Conservation (phyloP, 2,797 vertebrate species). For the Cossypha polioptera region DNA sequence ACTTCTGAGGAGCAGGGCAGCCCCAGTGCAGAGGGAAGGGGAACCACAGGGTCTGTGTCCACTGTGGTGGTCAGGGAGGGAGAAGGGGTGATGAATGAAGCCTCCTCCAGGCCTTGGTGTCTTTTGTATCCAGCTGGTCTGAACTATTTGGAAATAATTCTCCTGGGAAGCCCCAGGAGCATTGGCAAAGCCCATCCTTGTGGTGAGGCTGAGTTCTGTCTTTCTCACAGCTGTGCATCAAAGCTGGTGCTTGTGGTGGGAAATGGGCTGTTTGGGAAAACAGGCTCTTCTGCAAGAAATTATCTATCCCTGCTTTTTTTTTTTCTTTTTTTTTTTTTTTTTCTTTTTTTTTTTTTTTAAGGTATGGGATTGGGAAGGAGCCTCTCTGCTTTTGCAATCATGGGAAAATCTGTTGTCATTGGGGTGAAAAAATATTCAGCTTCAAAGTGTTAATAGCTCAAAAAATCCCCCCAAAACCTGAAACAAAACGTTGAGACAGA, state of each 20-base stretch:
- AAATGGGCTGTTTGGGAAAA: neutral
- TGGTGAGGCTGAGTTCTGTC: neutral
- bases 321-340: no score
- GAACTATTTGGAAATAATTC: neutral
- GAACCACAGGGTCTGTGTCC: rapidly evolving
- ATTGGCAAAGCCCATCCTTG: neutral
- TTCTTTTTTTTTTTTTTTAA: no score
- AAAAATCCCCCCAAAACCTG: neutral
- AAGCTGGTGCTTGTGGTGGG: neutral
- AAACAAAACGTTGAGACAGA: neutral
- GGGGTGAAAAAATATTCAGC: neutral
- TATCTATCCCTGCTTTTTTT: neutral
- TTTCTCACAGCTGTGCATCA: neutral
- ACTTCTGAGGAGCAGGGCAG: rapidly evolving
- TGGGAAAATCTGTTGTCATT: neutral
- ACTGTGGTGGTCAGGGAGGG: neutral
- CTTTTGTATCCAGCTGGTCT: neutral
- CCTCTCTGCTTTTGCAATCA: neutral
- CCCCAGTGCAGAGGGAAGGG: neutral
- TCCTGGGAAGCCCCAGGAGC: neutral
- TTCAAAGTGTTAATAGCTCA: neutral
- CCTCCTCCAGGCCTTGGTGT: neutral
- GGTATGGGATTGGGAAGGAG: neutral
- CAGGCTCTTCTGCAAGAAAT: neutral
- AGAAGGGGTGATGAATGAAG: neutral